phyloP scores from a whole-genome alignment of 2,888 invertebrate genomes.

The Stenodema calcarata region DNA sequence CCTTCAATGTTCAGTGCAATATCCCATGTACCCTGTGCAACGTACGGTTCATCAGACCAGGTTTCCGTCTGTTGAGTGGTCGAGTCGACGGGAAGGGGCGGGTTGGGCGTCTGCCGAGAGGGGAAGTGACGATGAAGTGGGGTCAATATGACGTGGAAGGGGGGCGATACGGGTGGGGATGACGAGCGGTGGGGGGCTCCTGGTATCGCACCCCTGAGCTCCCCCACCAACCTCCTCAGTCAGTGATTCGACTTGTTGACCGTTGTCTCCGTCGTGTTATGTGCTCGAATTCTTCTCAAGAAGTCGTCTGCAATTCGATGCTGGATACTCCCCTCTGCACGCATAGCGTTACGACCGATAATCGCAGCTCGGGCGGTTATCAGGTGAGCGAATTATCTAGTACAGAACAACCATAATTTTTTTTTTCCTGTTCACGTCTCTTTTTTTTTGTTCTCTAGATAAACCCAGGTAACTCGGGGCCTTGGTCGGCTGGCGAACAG shows the following conservation, averaged over 20 bases:
- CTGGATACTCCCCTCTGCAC: constrained; percentile 51
- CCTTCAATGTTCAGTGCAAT: background rate
- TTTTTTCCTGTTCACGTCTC: background rate
- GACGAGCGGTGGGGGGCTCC: background rate
- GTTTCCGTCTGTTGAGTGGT: no score
- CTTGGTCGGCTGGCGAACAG: background rate
- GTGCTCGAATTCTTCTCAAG: constrained; percentile 53
- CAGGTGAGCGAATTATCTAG: constrained; percentile 48
- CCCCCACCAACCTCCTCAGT: constrained; percentile 12
- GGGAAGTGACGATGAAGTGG: background rate
- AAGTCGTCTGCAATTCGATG: constrained; percentile 53
- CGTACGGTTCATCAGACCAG: background rate
- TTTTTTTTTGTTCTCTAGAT: background rate
- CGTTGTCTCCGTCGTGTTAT: constrained; percentile 52
- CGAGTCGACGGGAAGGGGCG: background rate
- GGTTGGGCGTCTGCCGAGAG: background rate
- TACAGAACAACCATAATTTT: background rate
- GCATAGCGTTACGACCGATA: constrained; percentile 49
- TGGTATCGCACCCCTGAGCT: background rate
- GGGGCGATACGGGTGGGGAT: background rate
- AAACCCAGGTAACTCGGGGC: background rate
- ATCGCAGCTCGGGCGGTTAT: constrained; percentile 53
- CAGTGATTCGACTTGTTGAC: constrained; percentile 47
- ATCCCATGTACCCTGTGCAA: background rate
- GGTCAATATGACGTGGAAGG: background rate